These are phyloP conservation scores for Mesembrinibis cayennensis DNA, from an alignment of 2,113 vertebrate species.

Conservation along the genomic window DNA sequence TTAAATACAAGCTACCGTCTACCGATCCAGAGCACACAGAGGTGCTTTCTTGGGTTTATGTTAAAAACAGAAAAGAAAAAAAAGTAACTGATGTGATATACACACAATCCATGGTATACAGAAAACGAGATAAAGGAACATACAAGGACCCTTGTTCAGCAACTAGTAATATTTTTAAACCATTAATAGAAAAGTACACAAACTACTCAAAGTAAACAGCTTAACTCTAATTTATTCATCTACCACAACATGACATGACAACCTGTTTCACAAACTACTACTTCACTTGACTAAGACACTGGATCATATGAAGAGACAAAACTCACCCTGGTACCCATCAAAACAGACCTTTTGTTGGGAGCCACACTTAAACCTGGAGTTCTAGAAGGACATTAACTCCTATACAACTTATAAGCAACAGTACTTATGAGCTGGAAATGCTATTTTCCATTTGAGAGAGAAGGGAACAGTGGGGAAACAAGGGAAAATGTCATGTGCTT, in stretches of 20 bases:
- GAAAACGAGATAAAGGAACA: background rate
- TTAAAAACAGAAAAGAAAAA: background rate
- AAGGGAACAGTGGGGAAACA: background rate
- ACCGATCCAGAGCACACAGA: conserved; percentile 75
- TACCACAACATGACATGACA: background rate
- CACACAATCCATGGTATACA: background rate
- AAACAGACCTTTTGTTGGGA: background rate
- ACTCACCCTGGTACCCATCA: background rate
- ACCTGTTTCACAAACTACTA: background rate
- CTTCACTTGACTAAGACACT: background rate
- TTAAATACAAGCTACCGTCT: conserved; percentile 68
- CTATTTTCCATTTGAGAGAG: background rate
- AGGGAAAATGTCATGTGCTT: background rate
- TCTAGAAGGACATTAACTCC: background rate
- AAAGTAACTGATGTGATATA: background rate
- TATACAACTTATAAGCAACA: background rate
- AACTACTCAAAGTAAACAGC: background rate
- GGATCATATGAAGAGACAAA: background rate
- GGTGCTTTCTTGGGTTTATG: conserved; percentile 16
- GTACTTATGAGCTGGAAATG: background rate
- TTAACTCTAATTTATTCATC: background rate
- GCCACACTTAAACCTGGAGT: background rate
- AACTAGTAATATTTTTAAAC: background rate
- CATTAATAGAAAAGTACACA: too few relatives aligned
- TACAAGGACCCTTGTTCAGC: background rate